Conservation (phyloP, 2,797 vertebrate genomes). For the Propithecus deckenii region DNA sequence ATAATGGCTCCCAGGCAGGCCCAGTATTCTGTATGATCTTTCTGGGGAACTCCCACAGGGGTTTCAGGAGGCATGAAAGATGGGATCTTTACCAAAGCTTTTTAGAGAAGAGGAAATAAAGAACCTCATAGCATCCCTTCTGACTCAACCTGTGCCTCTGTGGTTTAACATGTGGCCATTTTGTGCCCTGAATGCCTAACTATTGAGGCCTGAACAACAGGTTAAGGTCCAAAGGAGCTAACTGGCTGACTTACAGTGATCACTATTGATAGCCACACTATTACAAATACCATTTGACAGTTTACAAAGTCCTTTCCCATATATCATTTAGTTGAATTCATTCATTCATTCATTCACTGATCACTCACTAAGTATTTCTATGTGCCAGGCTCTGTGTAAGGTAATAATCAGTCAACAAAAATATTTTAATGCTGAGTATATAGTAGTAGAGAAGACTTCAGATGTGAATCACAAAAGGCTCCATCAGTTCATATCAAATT, state of each 20-base stretch:
- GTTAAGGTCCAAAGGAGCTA: background rate
- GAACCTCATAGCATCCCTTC: background rate
- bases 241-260: background rate
- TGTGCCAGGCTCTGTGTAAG: background rate
- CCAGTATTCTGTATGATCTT: conserved; percentile 74
- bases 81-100: conserved; percentile 54
- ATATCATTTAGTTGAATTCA: background rate
- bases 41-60: conserved; percentile 74
- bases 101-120: conserved; percentile 54
- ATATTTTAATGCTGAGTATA: background rate
- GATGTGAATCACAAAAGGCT: background rate
- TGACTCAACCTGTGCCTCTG: background rate
- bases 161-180: background rate
- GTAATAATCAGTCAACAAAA: conserved; percentile 11
- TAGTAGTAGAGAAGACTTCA: background rate
- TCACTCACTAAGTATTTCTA: background rate
- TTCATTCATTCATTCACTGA: background rate
- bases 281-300: conserved; percentile 22
- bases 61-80: conserved; percentile 82
- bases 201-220: background rate
- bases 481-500: background rate
- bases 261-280: background rate
- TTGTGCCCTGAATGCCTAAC: conserved; percentile 32
- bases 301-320: conserved; percentile 12
- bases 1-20: conserved; percentile 82